Percentiles rank a stretch among this genome's conserved stretches.
phyloP scores from a whole-genome alignment of 1,140 invertebrate species.

The Drosophila kohkoa region DNA sequence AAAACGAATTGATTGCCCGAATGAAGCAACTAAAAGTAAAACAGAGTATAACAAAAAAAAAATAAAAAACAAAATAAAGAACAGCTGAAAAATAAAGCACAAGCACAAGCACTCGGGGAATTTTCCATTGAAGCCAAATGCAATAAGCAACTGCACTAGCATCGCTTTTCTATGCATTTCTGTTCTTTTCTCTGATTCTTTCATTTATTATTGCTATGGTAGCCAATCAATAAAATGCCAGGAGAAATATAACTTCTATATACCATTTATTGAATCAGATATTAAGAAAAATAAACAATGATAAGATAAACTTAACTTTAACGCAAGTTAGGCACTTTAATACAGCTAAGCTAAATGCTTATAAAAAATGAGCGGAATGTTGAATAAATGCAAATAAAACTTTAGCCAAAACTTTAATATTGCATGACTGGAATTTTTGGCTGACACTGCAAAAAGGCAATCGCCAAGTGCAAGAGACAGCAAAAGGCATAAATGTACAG shows the following conservation, averaged over 20 bases:
- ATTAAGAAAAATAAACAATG: not conserved
- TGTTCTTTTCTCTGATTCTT: not conserved
- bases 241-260: constrained; percentile 37
- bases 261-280: constrained; percentile 20
- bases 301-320: not conserved
- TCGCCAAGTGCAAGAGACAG: too few species aligned
- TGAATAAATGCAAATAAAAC: too few species aligned
- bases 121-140: constrained; percentile 5
- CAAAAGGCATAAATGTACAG: too few species aligned
- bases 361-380: too few species aligned
- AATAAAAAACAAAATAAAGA: not conserved
- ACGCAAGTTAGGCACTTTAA: too few species aligned
- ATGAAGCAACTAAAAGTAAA: constrained; percentile 12
- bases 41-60: not conserved
- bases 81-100: not conserved
- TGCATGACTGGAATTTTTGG: too few species aligned
- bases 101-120: not conserved
- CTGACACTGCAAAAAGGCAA: too few species aligned
- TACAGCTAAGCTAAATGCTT: too few species aligned
- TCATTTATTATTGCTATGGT: constrained; percentile 30
- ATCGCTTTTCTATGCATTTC: not conserved
- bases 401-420: too few species aligned
- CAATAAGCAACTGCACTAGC: constrained; percentile 21
- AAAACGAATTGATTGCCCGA: constrained; percentile 39
- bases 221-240: constrained; percentile 46